Conservation (phyloP, 1,140 invertebrate species). For the Trachymyrmex septentrionalis region DNA sequence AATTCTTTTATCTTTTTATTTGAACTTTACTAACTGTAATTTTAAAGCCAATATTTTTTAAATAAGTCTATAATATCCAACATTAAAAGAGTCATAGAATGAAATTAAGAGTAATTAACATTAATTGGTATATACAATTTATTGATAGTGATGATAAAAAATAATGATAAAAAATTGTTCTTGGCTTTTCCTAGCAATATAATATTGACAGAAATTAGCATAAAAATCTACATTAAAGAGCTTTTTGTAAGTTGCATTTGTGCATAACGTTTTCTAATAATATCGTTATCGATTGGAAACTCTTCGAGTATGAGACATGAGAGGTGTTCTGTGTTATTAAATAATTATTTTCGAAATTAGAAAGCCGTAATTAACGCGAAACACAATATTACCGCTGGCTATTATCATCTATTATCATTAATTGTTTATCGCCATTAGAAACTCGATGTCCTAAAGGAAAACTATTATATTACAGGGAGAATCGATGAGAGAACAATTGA, state of each 20-base stretch:
- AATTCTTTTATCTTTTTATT: background rate
- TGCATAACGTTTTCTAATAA: constrained; percentile 19
- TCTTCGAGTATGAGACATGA: constrained; percentile 2
- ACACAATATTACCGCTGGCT: constrained; percentile 35
- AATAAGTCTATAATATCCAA: background rate
- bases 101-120: background rate
- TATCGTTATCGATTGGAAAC: constrained; percentile 36
- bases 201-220: background rate
- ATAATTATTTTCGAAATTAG: constrained; percentile 58
- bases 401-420: constrained; percentile 6
- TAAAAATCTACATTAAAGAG: background rate
- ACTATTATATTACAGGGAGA: constrained; percentile 4
- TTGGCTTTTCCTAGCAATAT: background rate
- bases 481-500: constrained; percentile 27
- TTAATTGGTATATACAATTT: background rate
- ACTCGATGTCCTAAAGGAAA: constrained; percentile 15
- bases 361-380: constrained; percentile 1
- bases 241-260: constrained; percentile 30
- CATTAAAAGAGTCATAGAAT: background rate
- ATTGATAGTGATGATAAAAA: background rate
- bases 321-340: constrained; percentile 36
- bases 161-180: background rate
- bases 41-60: background rate
- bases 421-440: constrained; percentile 34
- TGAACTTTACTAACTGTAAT: background rate